Conservation (phyloP, 2,888 invertebrate species). For the Pseudeuparius sepicola region DNA sequence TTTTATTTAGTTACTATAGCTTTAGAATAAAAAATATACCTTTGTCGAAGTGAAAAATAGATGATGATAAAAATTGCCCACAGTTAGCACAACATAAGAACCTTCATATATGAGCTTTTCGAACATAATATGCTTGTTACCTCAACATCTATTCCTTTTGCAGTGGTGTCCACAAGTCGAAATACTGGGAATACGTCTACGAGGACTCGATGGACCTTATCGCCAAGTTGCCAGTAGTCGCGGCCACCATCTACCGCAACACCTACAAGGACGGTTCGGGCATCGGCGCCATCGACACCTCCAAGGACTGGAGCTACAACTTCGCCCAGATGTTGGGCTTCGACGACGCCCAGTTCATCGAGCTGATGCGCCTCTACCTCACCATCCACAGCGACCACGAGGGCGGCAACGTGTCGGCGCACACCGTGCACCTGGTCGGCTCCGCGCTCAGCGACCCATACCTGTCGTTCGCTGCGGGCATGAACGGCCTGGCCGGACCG, state of each 20-base stretch:
- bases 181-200: conserved; percentile 88
- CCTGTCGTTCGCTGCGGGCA: conserved; percentile 82
- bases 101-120: no score
- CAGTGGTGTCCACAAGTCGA: conserved; percentile 81
- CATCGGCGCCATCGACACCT: conserved; percentile 78
- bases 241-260: conserved; percentile 90
- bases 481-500: conserved; percentile 91
- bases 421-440: conserved; percentile 87
- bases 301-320: conserved; percentile 89
- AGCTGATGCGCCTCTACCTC: conserved; percentile 86
- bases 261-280: conserved; percentile 71
- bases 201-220: conserved; percentile 94
- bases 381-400: conserved; percentile 96
- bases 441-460: conserved; percentile 92
- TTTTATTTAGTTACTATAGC: no score
- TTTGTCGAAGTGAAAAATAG: no score
- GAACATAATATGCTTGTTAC: no score
- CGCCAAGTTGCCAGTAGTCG: conserved; percentile 88
- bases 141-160: no score
- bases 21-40: no score
- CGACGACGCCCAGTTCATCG: conserved; percentile 72
- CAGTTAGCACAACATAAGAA: no score
- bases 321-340: conserved; percentile 88
- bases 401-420: conserved; percentile 94
- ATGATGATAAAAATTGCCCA: no score